Conservation (phyloP, 2,113 vertebrate genomes). For the Dasyurus viverrinus region DNA sequence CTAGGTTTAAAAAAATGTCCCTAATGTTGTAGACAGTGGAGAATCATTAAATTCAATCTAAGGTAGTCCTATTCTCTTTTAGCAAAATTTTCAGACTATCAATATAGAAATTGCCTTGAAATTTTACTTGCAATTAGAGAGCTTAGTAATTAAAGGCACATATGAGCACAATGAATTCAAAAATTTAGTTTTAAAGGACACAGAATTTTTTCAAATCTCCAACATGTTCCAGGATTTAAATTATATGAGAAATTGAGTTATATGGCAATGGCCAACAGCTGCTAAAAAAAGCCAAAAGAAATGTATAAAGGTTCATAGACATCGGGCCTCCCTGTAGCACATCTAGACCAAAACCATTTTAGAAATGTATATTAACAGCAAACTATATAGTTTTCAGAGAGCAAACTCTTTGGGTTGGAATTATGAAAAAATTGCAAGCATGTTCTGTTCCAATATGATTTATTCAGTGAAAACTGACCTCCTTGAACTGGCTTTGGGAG, state of each 20-base stretch:
- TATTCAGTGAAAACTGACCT: not conserved
- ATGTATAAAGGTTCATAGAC: not conserved
- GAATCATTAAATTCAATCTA: not conserved
- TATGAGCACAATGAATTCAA: not conserved
- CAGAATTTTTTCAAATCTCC: not conserved
- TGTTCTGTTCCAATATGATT: not conserved
- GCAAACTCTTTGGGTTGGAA: not conserved
- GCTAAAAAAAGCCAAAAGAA: not conserved
- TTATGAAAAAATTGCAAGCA: not conserved
- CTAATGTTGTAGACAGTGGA: not conserved
- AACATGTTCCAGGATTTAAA: not conserved
- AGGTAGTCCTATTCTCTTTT: not conserved
- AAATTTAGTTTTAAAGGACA: conserved; percentile 1
- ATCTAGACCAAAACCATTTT: not conserved
- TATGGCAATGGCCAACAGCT: not conserved
- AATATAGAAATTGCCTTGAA: not conserved
- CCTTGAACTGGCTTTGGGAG: not conserved
- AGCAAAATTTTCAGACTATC: not conserved
- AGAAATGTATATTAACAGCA: not conserved
- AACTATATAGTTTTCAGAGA: not conserved
- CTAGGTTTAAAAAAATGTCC: not conserved
- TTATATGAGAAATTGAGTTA: conserved; percentile 11
- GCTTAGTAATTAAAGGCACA: not conserved
- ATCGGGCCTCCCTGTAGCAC: not conserved
- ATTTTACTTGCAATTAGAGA: not conserved